Base-by-base conservation (phyloP, 2,888 invertebrate species). In the Eilema sororculum region DNA sequence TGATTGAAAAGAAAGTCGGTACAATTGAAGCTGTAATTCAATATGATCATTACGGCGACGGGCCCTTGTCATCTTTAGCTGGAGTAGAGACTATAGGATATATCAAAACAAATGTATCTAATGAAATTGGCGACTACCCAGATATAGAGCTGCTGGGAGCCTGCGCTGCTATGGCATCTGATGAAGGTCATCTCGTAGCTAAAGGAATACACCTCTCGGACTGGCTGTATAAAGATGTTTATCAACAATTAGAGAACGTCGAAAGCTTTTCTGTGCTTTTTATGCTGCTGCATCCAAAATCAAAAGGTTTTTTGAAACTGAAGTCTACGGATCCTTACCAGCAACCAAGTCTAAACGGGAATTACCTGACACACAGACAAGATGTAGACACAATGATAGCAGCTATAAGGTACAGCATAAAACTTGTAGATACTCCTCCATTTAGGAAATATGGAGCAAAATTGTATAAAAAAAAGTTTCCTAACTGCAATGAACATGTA, bases 321-420 rank as follows among this genome's bases (percentile, higher is more conserved):
- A 93, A 96, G 73, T 96, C 96, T 0, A 92, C 85, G 9, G 96
- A 97, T 89, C 97, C 97, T 0, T 93, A 96, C 69, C 96, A 96
- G 22, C 94, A 96, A 69, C 97, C 97, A 0, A 90, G 96, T 41
- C 95, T 98, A 71, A 96, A 97, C 81, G 97, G 97, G 0, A 97
- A 98, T 88, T 98, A 98, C 85, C 95, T 98, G 76, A 94, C 96
- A 1, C 94, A 96, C 65, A 94, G 94, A 10, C 90, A 95, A 69
- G 98, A 98, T 78, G 86, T 96, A 0, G 93, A 93, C 28, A 95
- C 96, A 0, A 88, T 97, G 80, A 87, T 97, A 62, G 96, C 97
- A 72, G 97, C 96, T 8, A 96, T 96, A 78, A 82, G 90, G 67
- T 96, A 96, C 75, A 93, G 96, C 13, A 89, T 96, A 56, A 94